Base-by-base conservation (phyloP, 1,140 invertebrate species). In the Hestina assimilis region DNA sequence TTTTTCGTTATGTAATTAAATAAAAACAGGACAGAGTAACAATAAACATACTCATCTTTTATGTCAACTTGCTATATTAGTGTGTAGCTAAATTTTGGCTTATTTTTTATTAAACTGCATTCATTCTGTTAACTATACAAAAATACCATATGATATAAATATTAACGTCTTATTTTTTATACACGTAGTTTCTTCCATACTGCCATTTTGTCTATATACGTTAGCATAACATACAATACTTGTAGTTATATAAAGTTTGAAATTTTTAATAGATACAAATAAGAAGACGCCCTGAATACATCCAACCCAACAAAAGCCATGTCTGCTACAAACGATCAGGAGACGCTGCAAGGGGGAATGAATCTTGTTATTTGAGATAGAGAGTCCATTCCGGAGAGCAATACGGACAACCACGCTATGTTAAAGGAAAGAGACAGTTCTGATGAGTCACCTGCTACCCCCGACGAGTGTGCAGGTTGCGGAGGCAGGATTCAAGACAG, bases 381-480 rank as follows among this genome's bases (percentile, higher is more conserved):
- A 78, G 62, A 76, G 71, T 61, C 69, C 56, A 66, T 61, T 75
- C 65, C 64, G 50, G 67, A 50, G 15, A 50, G 66, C 68, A 77
- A 52, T 46, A 78, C 72, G 67, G 72, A 72, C 43, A 59, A 68
- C 31, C 69, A 65, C 68, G 70, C 64, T 38, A 89, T 89, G 88
- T 72, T 89, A 52, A 89, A 89, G 69, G 88, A 89, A 59, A 72
- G 86, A 51, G 78, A 87, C 24, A 83, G 80, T 59, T 83, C 74
- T 14, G 83, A 83, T 59, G 80, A 73, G 23, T 87, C 85, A 11
- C 83, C 83, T 31, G 66, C 66, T 15, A 68, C 73, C 11, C 84
- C 88, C 6, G 88, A 89, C 66, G 86, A 87, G 43, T 89, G 88
- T 50, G 88, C 83, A 43, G 88, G 88, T 4, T 89, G 88, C 70